Percentiles rank a stretch among this genome's conserved stretches.
Evolutionary conservation across 92 coral and sea anemone species (phyloP).

Genomic region (Meandrina meandrites): DNA sequence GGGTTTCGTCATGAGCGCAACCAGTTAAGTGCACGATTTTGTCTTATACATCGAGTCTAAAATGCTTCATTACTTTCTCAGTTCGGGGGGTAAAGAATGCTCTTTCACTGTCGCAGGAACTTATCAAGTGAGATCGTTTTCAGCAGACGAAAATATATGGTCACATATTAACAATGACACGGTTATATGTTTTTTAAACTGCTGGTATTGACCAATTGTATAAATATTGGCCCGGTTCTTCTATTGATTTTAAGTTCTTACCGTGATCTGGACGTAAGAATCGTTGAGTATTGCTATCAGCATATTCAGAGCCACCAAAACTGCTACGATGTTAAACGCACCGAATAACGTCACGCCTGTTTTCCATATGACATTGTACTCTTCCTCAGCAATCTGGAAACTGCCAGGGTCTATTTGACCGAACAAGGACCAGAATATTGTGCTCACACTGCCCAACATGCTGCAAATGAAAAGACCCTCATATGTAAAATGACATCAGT

Average conservation of each 20-base stretch:
- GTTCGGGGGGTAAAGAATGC: too few relatives aligned
- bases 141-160: too few relatives aligned
- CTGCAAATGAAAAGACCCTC: slow-evolving; percentile 10
- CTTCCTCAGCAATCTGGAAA: slow-evolving; percentile 33
- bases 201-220: neutral
- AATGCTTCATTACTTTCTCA: too few relatives aligned
- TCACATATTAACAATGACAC: too few relatives aligned
- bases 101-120: too few relatives aligned
- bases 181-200: too few relatives aligned
- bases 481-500: neutral
- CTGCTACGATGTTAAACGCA: slow-evolving; percentile 53
- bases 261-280: slow-evolving; percentile 56
- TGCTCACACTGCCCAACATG: slow-evolving; percentile 1
- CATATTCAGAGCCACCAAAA: slow-evolving; percentile 72
- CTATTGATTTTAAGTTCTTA: slow-evolving; percentile 31
- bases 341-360: slow-evolving; percentile 48
- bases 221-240: too few relatives aligned
- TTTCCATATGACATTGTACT: slow-evolving; percentile 19
- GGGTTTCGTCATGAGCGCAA: neutral
- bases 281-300: slow-evolving; percentile 66
- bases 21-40: too few relatives aligned
- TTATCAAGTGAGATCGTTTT: too few relatives aligned
- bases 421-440: slow-evolving; percentile 65
- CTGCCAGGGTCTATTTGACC: slow-evolving; percentile 25
- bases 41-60: too few relatives aligned